phyloP scores from a whole-genome alignment of 2,797 vertebrate genomes.

The Acanthurus leucopareius region DNA sequence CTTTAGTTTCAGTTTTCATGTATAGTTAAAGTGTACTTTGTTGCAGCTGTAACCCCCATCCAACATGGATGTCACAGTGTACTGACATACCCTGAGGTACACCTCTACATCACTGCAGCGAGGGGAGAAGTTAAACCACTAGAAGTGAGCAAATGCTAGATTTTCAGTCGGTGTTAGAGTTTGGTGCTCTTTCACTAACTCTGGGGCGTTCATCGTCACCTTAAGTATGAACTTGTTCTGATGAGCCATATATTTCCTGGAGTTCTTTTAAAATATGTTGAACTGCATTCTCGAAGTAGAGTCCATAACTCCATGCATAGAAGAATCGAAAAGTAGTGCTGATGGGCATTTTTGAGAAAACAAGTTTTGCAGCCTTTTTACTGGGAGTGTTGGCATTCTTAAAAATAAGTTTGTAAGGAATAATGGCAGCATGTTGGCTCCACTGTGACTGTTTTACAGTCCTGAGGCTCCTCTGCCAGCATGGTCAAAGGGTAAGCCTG shows the following conservation, averaged over 20 bases:
- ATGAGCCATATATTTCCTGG: background rate
- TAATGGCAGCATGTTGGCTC: background rate
- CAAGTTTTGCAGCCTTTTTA: background rate
- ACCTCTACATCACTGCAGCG: background rate
- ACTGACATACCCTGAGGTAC: background rate
- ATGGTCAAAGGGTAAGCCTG: conserved; percentile 25
- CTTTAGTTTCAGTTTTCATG: no score
- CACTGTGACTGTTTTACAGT: conserved; percentile 11
- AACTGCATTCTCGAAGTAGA: background rate
- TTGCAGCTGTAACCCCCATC: no score
- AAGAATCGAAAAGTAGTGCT: background rate
- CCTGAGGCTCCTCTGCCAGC: background rate
- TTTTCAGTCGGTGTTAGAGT: background rate
- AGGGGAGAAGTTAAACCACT: background rate
- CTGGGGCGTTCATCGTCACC: background rate
- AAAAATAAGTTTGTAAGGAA: conserved; percentile 6
- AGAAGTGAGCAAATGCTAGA: background rate
- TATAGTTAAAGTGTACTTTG: no score
- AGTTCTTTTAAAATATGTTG: background rate
- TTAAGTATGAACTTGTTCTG: background rate
- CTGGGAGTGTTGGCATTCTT: background rate
- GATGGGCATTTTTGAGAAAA: background rate
- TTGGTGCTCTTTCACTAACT: background rate
- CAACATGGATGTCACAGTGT: no score
- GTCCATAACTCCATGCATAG: background rate